Evolutionary conservation across 30 jellyfish, hydroid and myxozoan species (phyloP).

Genomic region (Aurelia aurita): DNA sequence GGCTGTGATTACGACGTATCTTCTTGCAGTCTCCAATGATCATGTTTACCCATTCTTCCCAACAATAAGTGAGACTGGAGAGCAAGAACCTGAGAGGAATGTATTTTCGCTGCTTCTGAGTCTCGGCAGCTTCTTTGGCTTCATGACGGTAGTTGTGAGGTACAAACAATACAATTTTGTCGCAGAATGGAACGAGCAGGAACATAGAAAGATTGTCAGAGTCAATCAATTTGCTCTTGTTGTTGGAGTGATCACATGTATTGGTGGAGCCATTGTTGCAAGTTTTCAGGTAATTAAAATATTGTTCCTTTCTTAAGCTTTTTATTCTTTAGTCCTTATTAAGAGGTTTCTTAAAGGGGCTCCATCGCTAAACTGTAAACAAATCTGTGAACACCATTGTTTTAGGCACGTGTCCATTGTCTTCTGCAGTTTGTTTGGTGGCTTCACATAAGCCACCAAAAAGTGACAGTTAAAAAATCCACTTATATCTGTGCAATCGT

Average conservation of each 20-base stretch:
- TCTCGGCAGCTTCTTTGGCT: conserved; percentile 81
- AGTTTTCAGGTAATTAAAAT: conserved; percentile 89
- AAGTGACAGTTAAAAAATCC: no score
- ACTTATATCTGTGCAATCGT: no score
- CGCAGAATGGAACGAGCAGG: conserved; percentile 65
- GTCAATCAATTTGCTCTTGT: conserved; percentile 63
- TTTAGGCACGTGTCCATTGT: no score
- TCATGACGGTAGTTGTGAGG: conserved; percentile 66
- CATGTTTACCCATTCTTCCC: conserved; percentile 87
- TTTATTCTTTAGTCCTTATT: background rate
- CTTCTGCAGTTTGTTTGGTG: no score
- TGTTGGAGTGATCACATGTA: conserved; percentile 74
- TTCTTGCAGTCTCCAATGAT: conserved; percentile 67
- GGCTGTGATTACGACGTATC: conserved; percentile 78
- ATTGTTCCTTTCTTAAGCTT: background rate
- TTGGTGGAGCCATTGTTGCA: conserved; percentile 92
- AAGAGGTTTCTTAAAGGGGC: background rate
- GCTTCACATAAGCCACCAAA: no score
- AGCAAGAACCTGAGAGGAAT: conserved; percentile 86
- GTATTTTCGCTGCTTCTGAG: conserved; percentile 79
- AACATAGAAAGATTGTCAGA: conserved; percentile 36
- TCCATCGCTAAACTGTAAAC: no score
- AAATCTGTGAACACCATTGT: no score
- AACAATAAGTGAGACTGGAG: conserved; percentile 95
- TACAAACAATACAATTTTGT: conserved; percentile 65